Percentiles rank a stretch among this genome's conserved stretches.
These are phyloP conservation scores for Prionailurus viverrinus DNA, from an alignment of 2,113 vertebrate genomes.

Conservation along the genomic window DNA sequence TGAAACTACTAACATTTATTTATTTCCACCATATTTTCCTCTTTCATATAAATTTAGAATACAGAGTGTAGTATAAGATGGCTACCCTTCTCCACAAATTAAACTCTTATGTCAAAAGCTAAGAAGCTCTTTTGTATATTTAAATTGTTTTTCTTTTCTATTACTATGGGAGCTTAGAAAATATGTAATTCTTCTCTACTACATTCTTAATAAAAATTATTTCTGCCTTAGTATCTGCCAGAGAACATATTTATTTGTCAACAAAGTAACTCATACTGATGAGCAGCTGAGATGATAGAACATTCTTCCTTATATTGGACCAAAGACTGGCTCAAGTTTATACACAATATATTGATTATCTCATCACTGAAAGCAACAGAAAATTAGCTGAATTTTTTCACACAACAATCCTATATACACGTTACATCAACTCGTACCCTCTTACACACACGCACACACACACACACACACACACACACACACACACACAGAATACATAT, in stretches of 20 bases:
- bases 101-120: slow-evolving; percentile 22
- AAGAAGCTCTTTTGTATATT: slow-evolving; percentile 22
- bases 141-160: background rate
- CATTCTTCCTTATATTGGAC: background rate
- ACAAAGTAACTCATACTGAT: slow-evolving; percentile 6
- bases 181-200: background rate
- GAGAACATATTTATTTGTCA: background rate
- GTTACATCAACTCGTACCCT: background rate
- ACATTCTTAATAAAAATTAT: slow-evolving; percentile 34
- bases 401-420: background rate
- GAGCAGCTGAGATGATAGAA: background rate
- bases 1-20: background rate
- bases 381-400: background rate
- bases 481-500: background rate
- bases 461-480: background rate
- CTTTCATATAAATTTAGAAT: background rate
- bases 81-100: background rate
- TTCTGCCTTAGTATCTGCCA: background rate
- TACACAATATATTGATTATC: background rate
- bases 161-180: background rate
- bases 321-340: background rate
- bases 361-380: background rate
- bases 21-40: background rate
- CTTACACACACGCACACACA: background rate
- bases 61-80: background rate